A percentile compares a stretch with the other conserved stretches of the same genome.
Conservation (phyloP, 2,113 vertebrate genomes). For the Dasyurus viverrinus region DNA sequence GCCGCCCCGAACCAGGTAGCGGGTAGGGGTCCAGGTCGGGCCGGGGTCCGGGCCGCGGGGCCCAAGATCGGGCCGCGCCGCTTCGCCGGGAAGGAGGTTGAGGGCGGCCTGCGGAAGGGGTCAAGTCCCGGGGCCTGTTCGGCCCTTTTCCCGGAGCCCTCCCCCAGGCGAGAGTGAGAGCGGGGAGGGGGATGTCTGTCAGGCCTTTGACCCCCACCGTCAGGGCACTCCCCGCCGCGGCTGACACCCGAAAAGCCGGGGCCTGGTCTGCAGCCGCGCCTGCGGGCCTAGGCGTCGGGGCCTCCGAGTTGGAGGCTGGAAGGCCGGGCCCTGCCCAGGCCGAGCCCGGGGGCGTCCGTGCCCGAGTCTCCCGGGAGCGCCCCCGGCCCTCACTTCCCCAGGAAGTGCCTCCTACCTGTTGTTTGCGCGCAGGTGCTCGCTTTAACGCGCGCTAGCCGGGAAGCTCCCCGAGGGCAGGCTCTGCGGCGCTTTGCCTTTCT, state of each 20-base stretch:
- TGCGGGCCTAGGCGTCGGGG: not conserved
- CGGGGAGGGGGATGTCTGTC: not conserved
- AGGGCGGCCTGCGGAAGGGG: not conserved
- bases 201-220: not conserved
- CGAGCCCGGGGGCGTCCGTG: too few species aligned
- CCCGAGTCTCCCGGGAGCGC: not conserved
- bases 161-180: not conserved
- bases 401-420: not conserved
- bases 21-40: not conserved
- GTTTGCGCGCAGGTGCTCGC: not conserved
- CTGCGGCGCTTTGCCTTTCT: not conserved
- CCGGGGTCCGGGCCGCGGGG: not conserved
- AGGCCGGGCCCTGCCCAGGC: not conserved
- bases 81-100: not conserved
- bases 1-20: conserved; percentile 29
- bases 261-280: not conserved
- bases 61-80: conserved; percentile 44
- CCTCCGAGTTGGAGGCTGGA: too few species aligned
- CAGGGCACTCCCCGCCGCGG: too few species aligned
- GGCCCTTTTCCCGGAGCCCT: not conserved
- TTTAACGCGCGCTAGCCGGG: not conserved
- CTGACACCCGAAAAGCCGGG: not conserved
- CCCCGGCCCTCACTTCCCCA: not conserved
- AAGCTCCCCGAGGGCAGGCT: too few species aligned
- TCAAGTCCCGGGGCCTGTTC: not conserved